A percentile compares a stretch with the other conserved stretches of the same genome.
phyloP scores from a whole-genome alignment of 1,140 invertebrate species.

The Drosophila orena region DNA sequence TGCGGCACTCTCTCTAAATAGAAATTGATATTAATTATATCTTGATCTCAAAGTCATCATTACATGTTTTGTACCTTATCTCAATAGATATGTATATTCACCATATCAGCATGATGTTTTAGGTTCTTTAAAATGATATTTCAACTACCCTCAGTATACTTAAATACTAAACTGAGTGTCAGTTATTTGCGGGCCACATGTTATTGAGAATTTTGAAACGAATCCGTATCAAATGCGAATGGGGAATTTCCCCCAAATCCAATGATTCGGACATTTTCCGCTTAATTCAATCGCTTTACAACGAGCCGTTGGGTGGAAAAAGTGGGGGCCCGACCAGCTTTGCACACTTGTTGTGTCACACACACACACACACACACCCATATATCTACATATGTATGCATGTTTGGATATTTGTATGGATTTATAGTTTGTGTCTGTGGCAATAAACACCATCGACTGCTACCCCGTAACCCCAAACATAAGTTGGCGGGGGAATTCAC shows the following conservation, averaged over 20 bases:
- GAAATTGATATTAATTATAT: too few species aligned
- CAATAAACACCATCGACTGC: constrained; percentile 16
- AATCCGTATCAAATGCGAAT: background rate
- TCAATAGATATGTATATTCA: too few species aligned
- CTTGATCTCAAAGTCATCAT: background rate
- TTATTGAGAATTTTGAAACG: background rate
- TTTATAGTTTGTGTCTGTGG: constrained; percentile 8
- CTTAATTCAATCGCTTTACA: background rate
- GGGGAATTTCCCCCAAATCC: background rate
- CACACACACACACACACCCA: too few species aligned
- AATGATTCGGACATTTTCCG: background rate
- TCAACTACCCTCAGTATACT: background rate
- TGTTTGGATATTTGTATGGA: background rate
- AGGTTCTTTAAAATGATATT: background rate
- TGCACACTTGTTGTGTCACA: constrained; percentile 27
- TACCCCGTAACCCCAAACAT: background rate
- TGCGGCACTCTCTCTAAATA: too few species aligned
- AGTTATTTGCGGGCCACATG: background rate
- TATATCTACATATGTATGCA: background rate
- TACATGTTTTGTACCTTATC: background rate
- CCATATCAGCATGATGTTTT: constrained; percentile 10
- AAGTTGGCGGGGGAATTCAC: constrained; percentile 34
- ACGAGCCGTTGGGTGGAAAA: background rate
- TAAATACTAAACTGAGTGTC: too few species aligned
- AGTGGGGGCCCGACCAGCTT: constrained; percentile 17